These are phyloP conservation scores for Lysandra bellargus DNA, from an alignment of 2,888 invertebrate species.

Conservation along the genomic window DNA sequence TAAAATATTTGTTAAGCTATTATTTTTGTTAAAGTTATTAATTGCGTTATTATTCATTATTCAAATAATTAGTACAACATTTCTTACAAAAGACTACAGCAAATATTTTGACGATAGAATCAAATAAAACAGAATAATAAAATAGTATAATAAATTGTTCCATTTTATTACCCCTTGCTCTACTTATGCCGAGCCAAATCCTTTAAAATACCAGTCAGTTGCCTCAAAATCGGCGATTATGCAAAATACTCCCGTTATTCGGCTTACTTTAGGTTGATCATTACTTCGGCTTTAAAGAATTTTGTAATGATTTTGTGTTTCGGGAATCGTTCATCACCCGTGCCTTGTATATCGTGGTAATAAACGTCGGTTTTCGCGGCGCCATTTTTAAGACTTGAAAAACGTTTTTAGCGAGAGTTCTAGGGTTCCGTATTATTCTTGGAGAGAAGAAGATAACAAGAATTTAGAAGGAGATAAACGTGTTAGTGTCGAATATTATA, in stretches of 20 bases:
- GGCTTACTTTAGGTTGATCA: slow-evolving; percentile 11
- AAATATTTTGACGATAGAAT: background rate
- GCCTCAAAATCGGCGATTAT: slow-evolving; percentile 22
- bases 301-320: slow-evolving; percentile 22
- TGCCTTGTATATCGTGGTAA: background rate
- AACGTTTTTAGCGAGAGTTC: background rate
- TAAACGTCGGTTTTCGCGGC: slow-evolving; percentile 2
- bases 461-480: no score
- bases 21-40: background rate
- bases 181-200: background rate
- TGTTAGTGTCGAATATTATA: no score
- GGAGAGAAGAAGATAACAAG: background rate
- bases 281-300: slow-evolving; percentile 21
- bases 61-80: background rate
- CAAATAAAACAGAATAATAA: background rate
- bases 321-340: slow-evolving; percentile 12
- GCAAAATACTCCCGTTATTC: slow-evolving; percentile 17
- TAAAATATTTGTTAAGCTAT: background rate
- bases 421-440: background rate
- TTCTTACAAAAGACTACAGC: no score
- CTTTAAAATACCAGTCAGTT: background rate
- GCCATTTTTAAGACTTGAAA: background rate
- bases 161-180: background rate
- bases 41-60: background rate
- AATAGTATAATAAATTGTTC: background rate